Evolutionary conservation across 1,140 invertebrate species (phyloP), one percentile per base, ranked within the genome.

Genomic region (Lucilia cuprina): DNA sequence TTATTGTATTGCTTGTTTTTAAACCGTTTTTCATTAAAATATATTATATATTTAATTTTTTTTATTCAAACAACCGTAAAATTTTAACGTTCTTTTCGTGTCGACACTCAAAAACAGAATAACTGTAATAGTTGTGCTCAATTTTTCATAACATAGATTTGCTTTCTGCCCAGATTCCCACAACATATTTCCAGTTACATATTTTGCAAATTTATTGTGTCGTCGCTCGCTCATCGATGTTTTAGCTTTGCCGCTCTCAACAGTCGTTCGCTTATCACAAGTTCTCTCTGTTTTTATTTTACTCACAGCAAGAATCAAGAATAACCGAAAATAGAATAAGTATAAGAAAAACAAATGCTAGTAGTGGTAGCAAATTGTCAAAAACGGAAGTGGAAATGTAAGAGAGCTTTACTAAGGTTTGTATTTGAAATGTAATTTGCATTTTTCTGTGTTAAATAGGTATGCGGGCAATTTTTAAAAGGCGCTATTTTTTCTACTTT

Each of bases 51-150:
- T 80, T 80, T 78, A 30, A 9, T 80, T 35, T 41, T 77, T 77
- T 77, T 35, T 35, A n/a, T 77, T 77, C 34, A 5, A 80, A 50
- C 47, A 80, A 49, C 77, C 77, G 77, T 80, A 50, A 30, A 80
- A 80, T 21, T 25, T 17, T 80, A 50, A 80, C 77, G 77, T 80
- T 80, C 77, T 80, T 80, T 80, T 80, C 35, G 47, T 21, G 21
- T 80, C 77, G 77, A 80, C 77, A 50, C 77, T 49, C 77, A 49
- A 80, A 80, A 80, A 80, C 77, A 80, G 77, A 80, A 80, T 80
- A 80, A 80, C 77, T 80, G 77, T 80, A 21, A 80, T 80, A 49
- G 41, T 80, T 80, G 77, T 80, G 41, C 65, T 70, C 65, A 70
- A 70, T 70, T 70, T 70, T 70, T 70, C 65, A 70, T 70, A 70